phyloP scores from a whole-genome alignment of 2,113 vertebrate species.

The Hydrolagus affinis region DNA sequence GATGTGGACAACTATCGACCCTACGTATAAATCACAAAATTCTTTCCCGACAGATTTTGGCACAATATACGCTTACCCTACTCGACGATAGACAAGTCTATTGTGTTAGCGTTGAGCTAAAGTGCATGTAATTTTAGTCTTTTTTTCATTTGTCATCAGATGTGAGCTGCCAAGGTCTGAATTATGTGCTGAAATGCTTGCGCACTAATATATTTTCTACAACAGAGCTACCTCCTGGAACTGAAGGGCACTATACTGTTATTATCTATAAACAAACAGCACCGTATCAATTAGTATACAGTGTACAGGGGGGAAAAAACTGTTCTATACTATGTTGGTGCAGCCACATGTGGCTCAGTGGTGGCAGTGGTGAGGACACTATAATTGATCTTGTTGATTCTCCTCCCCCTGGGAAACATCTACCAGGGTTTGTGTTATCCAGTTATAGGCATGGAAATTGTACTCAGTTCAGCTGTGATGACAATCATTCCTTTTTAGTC shows the following conservation, averaged over 20 bases:
- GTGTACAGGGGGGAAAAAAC: neutral
- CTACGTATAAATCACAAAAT: neutral
- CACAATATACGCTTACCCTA: neutral
- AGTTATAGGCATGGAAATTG: no score
- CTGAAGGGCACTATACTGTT: neutral
- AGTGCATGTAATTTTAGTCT: neutral
- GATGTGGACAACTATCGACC: neutral
- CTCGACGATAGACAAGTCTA: neutral
- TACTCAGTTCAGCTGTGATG: no score
- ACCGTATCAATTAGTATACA: neutral
- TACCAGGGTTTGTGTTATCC: no score
- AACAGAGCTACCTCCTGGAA: neutral
- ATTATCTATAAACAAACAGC: neutral
- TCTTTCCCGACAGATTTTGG: neutral
- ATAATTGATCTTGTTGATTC: no score
- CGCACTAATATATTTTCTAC: neutral
- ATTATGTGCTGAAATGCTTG: neutral
- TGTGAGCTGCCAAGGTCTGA: neutral
- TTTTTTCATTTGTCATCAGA: neutral
- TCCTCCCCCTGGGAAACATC: no score
- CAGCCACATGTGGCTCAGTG: no score
- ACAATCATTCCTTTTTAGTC: no score
- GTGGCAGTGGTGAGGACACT: no score
- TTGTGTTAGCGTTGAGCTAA: neutral
- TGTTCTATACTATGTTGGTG: neutral